A percentile compares a stretch with the other conserved stretches of the same genome.
These are phyloP conservation scores for Leptinotarsa juncta DNA, from an alignment of 2,888 invertebrate genomes.

Conservation along the genomic window DNA sequence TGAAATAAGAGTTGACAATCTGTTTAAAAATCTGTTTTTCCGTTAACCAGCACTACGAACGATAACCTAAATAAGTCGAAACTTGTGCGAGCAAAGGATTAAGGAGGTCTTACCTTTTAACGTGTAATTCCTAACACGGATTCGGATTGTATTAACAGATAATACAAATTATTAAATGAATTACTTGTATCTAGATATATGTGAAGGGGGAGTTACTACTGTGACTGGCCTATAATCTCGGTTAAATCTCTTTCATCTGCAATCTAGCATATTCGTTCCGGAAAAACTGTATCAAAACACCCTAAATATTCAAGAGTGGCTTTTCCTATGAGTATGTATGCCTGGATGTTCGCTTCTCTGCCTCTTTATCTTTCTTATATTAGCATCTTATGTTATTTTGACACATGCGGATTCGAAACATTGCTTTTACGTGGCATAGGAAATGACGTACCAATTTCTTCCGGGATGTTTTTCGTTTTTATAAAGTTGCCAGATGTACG, in stretches of 20 bases:
- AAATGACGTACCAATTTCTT: conserved; percentile 47
- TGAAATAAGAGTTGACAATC: no score
- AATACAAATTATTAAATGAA: no score
- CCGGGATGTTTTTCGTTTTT: conserved; percentile 24
- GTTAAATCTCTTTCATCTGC: conserved; percentile 24
- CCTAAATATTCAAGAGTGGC: conserved; percentile 65
- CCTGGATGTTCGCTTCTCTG: conserved; percentile 53
- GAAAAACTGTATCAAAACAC: conserved; percentile 55
- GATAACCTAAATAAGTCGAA: no score
- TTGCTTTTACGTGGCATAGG: conserved; percentile 57
- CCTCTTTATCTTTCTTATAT: conserved; percentile 59
- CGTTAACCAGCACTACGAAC: no score
- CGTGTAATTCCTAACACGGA: no score
- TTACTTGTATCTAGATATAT: no score
- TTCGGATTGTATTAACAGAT: no score
- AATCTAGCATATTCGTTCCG: conserved; percentile 23
- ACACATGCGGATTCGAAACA: conserved; percentile 57
- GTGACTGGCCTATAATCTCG: neutral
- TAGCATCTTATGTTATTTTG: conserved; percentile 57
- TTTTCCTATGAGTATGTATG: conserved; percentile 60
- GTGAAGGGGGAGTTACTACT: neutral
- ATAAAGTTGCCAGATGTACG: conserved; percentile 24
- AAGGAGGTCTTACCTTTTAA: no score
- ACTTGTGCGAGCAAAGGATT: no score
- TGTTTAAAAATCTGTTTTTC: no score